Conservation (phyloP, 92 coral and sea anemone genomes). For the Umimayanthus chanpuru region DNA sequence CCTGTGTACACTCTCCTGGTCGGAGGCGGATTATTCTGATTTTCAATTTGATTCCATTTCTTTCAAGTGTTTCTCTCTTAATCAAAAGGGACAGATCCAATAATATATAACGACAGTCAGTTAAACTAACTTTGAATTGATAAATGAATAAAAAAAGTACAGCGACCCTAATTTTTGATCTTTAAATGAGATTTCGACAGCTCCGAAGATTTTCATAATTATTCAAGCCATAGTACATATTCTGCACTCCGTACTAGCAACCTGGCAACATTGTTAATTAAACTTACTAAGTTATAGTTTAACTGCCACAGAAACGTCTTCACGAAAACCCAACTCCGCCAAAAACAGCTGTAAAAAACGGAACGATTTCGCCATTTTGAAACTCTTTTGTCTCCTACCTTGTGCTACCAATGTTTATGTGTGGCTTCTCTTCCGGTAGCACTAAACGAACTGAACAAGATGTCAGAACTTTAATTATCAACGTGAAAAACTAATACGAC, state of each 20-base stretch:
- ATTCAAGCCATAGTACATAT: slow-evolving; percentile 5
- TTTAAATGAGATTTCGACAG: not conserved
- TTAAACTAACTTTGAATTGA: not conserved
- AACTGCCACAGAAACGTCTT: not conserved
- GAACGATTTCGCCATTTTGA: slow-evolving; percentile 29
- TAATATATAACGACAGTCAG: not conserved
- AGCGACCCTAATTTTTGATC: not conserved
- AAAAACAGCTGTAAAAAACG: slow-evolving; percentile 3
- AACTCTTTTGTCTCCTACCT: not conserved
- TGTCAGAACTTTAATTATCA: not conserved
- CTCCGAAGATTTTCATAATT: not conserved
- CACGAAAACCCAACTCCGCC: not conserved
- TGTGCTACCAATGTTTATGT: not conserved
- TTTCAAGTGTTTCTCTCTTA: not conserved
- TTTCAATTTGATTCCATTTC: not conserved
- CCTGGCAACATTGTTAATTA: slow-evolving; percentile 29
- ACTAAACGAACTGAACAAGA: not conserved
- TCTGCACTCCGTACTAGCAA: slow-evolving; percentile 4
- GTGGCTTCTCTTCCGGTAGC: not conserved
- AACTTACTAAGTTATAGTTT: not conserved
- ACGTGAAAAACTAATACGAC: not conserved
- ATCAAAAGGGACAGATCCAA: not conserved
- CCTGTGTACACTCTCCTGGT: slow-evolving; percentile 2
- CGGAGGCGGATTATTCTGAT: not conserved
- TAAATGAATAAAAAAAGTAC: not conserved